Percentiles rank a stretch among this genome's conserved stretches.
These are phyloP conservation scores for Mycetomoellerius zeteki DNA, from an alignment of 1,140 invertebrate species.

Conservation along the genomic window DNA sequence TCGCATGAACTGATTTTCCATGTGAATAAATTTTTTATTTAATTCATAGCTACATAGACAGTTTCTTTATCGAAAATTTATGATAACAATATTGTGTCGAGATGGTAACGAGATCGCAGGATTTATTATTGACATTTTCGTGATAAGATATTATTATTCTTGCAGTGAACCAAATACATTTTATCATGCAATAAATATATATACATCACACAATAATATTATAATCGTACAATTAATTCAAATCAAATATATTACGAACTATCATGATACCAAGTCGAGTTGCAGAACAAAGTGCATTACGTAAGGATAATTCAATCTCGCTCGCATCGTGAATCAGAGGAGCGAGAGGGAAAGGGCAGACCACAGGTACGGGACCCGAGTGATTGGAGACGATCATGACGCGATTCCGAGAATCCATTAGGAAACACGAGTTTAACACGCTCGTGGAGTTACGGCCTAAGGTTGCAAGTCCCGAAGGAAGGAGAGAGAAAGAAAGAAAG, in stretches of 20 bases:
- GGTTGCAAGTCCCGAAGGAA: not conserved
- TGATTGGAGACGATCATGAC: constrained; percentile 66
- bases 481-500: not conserved
- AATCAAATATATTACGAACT: not conserved
- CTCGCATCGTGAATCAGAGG: not conserved
- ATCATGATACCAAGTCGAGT: not conserved
- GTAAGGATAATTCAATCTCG: constrained; percentile 57
- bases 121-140: constrained; percentile 6
- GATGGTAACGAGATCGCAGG: not conserved
- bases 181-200: not conserved
- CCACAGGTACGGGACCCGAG: constrained; percentile 29
- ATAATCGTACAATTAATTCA: constrained; percentile 9
- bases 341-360: not conserved
- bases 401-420: constrained; percentile 78
- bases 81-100: constrained; percentile 9
- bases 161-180: constrained; percentile 18
- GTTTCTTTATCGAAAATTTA: constrained; percentile 14
- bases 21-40: constrained; percentile 7
- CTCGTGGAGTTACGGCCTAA: constrained; percentile 59
- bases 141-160: constrained; percentile 19
- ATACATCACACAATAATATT: not conserved
- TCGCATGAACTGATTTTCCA: not conserved
- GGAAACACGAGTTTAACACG: constrained; percentile 81
- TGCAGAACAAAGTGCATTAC: constrained; percentile 28
- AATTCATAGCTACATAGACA: not conserved